Base-by-base conservation (phyloP, 2,888 invertebrate species). In the Scaptomyza caliginosa region DNA sequence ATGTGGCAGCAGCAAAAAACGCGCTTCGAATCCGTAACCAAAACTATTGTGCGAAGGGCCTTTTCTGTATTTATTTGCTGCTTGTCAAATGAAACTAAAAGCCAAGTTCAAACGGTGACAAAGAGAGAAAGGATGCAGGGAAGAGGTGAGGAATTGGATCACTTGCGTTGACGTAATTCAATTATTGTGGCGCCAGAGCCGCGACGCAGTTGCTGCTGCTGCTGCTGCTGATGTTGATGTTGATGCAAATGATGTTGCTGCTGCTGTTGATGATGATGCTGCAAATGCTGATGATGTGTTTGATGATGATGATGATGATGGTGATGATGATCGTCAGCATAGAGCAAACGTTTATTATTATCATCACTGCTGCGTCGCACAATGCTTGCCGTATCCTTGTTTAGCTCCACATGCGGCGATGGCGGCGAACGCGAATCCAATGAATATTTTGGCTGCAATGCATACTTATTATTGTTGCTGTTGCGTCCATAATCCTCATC, bases 131-230 rank as follows among this genome's bases (percentile, higher is more conserved):
- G 11, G 19, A 16, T 10, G 2, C n/a, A 11, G 11, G 11, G 55
- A 28, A 21, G 13, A 7, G 19, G 34, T 21, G 30, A 19, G 40
- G 6, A 11, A 11, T 16, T n/a, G 23, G n/a, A 26, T 81, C 63
- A 81, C 55, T 84, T 84, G 63, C 81, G 84, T 60, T 84, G 88
- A 75, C 93, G 92, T 64, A 94, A 93, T 91, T 94, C 94, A 58
- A 94, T 94, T 50, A 94, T 93, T 38, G 94, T 93, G 50, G 94
- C 84, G 32, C 93, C 93, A 8, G 91, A 89, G 55, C 89, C 89
- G 13, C 88, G 88, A 57, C 82, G 93, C 91, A 70, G 90, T 11
- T 74, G 70, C 49, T 65, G 71, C 40, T 74, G 67, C 5, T 69
- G 67, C 16, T 67, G 68, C 11, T 26, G 2, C 30, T 43, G 28